Evolutionary conservation across 1,140 invertebrate genomes (phyloP), one percentile per base, ranked within the genome.

Genomic region (Drosophila sulfurigaster): DNA sequence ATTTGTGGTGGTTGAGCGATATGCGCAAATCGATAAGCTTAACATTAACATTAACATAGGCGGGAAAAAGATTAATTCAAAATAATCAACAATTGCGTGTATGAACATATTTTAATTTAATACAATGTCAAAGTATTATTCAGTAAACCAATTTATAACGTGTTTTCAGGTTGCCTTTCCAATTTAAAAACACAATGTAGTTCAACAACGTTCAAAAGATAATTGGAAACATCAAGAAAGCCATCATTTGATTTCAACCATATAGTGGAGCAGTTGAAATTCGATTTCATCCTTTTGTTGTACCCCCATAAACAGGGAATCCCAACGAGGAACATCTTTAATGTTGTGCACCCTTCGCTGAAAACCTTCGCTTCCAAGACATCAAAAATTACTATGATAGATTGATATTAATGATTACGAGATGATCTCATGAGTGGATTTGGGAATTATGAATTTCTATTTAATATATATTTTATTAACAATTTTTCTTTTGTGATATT

Each of bases 361-460:
- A 20, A 54, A 43, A 20, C 46, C 10, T 3, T 32, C 5, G n/a
- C 38, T n/a, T n/a, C 25, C 11, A 52, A 13, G 4, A 3, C 10
- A 46, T 66, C 64, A 66, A 66, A 20, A 66, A 35, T 66, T 41
- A 66, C 51, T 56, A 66, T 57, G 51, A 46, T 30, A 51, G 41
- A n/a, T 46, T 57, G 64, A 25, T 25, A 13, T 46, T 35, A 32
- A 66, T 66, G 64, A 20, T n/a, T 66, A 13, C 5, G n/a, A 46
- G 41, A 56, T 46, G 64, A 66, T 57, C 15, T 3, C 6, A 66
- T 57, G 64, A 57, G 54, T 41, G 54, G 54, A 57, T 20, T 41
- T 20, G 54, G 64, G 51, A 49, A 10, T 46, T 8, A 35, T 57
- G 64, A 66, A 56, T 11, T 25, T 66, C 41, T 35, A 66, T 45